phyloP scores from a whole-genome alignment of 2,113 vertebrate species.

The Campylorhamphus procurvoides region DNA sequence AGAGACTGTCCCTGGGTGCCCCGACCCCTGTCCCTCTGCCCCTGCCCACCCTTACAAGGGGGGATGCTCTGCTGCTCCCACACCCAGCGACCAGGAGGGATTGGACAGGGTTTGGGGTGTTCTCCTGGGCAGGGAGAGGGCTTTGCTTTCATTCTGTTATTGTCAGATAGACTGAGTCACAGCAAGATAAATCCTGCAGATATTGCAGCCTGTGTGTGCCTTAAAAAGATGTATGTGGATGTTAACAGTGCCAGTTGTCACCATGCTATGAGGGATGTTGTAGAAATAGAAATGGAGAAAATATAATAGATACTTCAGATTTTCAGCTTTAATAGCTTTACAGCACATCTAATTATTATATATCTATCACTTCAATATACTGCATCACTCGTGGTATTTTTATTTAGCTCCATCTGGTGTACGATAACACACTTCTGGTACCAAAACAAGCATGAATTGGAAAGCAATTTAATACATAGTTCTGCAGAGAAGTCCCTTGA shows the following conservation, averaged over 20 bases:
- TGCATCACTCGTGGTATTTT: slow-evolving; percentile 45
- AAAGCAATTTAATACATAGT: neutral
- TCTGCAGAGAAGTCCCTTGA: slow-evolving; percentile 14
- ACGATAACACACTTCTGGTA: slow-evolving; percentile 15
- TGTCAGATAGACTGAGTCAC: neutral
- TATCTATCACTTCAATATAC: slow-evolving; percentile 50
- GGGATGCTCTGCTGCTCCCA: neutral
- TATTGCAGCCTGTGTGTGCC: neutral
- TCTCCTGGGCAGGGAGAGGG: neutral
- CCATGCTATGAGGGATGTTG: neutral
- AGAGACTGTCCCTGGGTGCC: neutral
- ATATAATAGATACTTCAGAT: slow-evolving; percentile 44
- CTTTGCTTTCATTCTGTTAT: neutral
- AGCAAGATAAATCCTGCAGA: neutral
- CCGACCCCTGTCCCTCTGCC: neutral
- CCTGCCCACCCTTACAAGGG: neutral
- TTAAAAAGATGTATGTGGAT: neutral
- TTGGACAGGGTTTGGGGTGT: accelerated
- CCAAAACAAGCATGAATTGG: neutral
- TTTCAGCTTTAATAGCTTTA: slow-evolving; percentile 53
- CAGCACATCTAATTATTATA: slow-evolving; percentile 57
- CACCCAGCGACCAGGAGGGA: accelerated
- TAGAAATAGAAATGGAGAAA: slow-evolving; percentile 8
- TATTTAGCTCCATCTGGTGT: slow-evolving; percentile 61
- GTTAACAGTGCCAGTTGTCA: neutral